Base-by-base conservation (phyloP, 2,797 vertebrate species). In the Anguilla marmorata region DNA sequence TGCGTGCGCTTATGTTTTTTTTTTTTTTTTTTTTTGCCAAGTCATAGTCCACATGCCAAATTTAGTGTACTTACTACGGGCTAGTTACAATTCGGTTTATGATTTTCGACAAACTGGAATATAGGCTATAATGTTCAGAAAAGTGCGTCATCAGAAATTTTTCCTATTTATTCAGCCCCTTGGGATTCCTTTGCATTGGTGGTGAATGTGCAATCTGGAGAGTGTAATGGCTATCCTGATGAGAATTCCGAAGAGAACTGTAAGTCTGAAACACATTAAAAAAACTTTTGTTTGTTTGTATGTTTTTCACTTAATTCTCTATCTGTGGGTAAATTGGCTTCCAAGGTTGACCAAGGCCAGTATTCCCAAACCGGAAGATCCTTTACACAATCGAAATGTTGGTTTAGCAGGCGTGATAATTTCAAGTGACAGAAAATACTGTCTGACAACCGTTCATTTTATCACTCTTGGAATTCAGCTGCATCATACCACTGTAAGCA, bases 191-290 rank as follows among this genome's bases (percentile, higher is more conserved):
- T 63, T 48, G n/a, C 30, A 3, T 0, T 87, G 33, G 54, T 63
- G 74, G 76, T 87, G 86, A 45, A 2, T 6, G 76, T 83, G 54
- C 21, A 48, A 27, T 41, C 30, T n/a, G 74, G 54, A n/a, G 86
- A 37, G 9, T 87, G 86, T 83, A 79, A 87, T 24, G 79, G 76
- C 16, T 87, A 63, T 41, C 86, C 86, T 19, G 33, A 60, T 37
- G 33, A 58, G n/a, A 72, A 83, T 76, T 83, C 86, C 33, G 63
- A 48, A 50, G 86, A 87, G 37, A 83, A 83, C 56, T 87, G 86
- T 87, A 37, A 87, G 86, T 87, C 74, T 54, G 48, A 45, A n/a
- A n/a, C 27, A n/a, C 19, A 41, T 84, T 1, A 82, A 52, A 8
- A 52, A 8, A 3, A 80, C 16, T 5, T 37, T 2, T 27, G 30